Base-by-base conservation (phyloP, 2,797 vertebrate species). In the Champsocephalus gunnari region DNA sequence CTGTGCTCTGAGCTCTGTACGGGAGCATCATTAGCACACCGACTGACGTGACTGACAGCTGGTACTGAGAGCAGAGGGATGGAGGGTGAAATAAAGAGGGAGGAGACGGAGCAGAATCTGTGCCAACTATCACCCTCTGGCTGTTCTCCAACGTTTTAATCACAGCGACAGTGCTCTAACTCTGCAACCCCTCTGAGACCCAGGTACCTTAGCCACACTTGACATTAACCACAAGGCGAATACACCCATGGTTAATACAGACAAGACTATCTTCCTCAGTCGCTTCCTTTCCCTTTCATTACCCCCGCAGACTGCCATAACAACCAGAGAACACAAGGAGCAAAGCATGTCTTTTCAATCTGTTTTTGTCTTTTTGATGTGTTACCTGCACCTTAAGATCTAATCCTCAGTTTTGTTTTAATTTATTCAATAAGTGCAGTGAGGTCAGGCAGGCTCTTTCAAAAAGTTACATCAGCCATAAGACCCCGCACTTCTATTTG, bases 201-300 rank as follows among this genome's bases (percentile, higher is more conserved):
- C 79, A 89, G 88, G 92, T 92, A 92, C 82, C 91, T 93, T 89
- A 92, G 90, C 88, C 90, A 92, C 92, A 91, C 84, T 93, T 93
- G 90, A 91, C 90, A 90, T 91, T 87, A 90, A 91, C 85, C 91
- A 88, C 84, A 78, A 89, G 86, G 88, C 88, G 84, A 85, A 87
- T 70, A 80, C 84, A 66, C 80, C 81, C 85, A 79, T 83, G 80
- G 71, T 89, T 86, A 85, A 91, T 62, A 75, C 79, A 88, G 87
- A 88, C 79, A 34, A 62, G 75, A 59, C 68, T 76, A 77, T 73
- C 69, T 24, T 41, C 63, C 65, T 72, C 51, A 16, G 9, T 65
- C 66, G 66, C 45, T 65, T 73, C 62, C 47, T 44, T 16, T 71
- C 62, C 48, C 71, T 74, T 79, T 84, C 67, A 68, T 77, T 66